Evolutionary conservation across 2,113 vertebrate genomes (phyloP).

Genomic region (Dipodomys merriami): DNA sequence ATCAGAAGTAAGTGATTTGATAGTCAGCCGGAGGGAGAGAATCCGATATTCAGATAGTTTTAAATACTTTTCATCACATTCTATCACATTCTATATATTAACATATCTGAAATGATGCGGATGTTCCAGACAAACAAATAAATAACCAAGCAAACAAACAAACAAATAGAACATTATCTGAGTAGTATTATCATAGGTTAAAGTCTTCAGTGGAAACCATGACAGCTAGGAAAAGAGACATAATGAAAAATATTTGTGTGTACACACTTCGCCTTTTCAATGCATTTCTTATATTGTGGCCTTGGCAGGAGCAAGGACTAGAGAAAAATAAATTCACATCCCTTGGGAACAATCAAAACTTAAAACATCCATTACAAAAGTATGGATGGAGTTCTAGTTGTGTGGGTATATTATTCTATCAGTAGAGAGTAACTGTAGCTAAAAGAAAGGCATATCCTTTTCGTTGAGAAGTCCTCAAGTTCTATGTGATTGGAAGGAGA

Average conservation of each 20-base stretch:
- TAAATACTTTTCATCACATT: not conserved
- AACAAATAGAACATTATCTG: not conserved
- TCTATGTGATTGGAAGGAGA: not conserved
- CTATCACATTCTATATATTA: not conserved
- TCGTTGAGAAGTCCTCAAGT: not conserved
- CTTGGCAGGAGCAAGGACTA: constrained; percentile 58
- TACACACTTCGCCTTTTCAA: constrained; percentile 23
- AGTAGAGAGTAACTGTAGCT: not conserved
- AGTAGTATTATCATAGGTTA: constrained; percentile 23
- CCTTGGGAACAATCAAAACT: constrained; percentile 16
- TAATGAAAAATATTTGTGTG: not conserved
- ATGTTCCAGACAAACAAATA: constrained; percentile 43
- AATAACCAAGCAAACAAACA: constrained; percentile 22
- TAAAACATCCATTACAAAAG: constrained; percentile 20
- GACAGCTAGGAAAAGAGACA: constrained; percentile 50
- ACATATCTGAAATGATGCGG: not conserved
- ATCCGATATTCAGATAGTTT: not conserved
- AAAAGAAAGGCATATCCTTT: not conserved
- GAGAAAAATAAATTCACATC: constrained; percentile 47
- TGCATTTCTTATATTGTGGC: constrained; percentile 53
- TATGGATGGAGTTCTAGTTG: not conserved
- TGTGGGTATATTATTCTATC: not conserved
- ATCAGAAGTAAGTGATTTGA: not conserved
- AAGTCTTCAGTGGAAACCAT: constrained; percentile 61
- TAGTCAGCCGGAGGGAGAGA: not conserved